Evolutionary conservation across 2,797 vertebrate genomes (phyloP).

Genomic region (Acomys russatus): DNA sequence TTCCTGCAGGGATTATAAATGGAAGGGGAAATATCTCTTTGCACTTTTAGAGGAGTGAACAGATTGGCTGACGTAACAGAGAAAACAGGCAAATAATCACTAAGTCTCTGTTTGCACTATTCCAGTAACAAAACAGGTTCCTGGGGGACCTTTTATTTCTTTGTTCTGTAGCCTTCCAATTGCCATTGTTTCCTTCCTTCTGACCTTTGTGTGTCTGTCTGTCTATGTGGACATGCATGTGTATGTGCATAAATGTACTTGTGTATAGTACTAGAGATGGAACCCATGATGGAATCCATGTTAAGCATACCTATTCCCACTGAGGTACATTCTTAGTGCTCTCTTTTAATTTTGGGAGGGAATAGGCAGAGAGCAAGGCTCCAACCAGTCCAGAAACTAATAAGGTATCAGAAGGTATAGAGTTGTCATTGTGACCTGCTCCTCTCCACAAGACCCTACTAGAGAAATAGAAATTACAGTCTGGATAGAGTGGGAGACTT

Average conservation of each 20-base stretch:
- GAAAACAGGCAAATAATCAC: slow-evolving; percentile 18
- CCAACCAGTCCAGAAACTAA: background rate
- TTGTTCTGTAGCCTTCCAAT: background rate
- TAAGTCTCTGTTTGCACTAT: slow-evolving; percentile 52
- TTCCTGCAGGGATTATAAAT: background rate
- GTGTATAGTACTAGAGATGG: background rate
- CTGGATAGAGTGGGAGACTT: background rate
- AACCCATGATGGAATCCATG: background rate
- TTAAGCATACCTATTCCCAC: background rate
- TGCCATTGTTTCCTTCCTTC: background rate
- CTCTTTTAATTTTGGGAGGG: background rate
- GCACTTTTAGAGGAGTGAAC: background rate
- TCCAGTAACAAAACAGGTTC: background rate
- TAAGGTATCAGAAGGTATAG: background rate
- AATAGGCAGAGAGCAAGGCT: background rate
- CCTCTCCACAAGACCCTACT: background rate
- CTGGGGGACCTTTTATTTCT: background rate
- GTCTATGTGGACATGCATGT: background rate
- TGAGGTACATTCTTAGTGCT: background rate
- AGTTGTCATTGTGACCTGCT: background rate
- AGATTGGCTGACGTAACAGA: background rate
- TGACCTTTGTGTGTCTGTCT: background rate
- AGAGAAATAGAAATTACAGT: slow-evolving; percentile 11
- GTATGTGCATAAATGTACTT: background rate
- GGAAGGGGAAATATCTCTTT: background rate